Base-by-base conservation (phyloP, 2,797 vertebrate species). In the Muscicapa comitata region DNA sequence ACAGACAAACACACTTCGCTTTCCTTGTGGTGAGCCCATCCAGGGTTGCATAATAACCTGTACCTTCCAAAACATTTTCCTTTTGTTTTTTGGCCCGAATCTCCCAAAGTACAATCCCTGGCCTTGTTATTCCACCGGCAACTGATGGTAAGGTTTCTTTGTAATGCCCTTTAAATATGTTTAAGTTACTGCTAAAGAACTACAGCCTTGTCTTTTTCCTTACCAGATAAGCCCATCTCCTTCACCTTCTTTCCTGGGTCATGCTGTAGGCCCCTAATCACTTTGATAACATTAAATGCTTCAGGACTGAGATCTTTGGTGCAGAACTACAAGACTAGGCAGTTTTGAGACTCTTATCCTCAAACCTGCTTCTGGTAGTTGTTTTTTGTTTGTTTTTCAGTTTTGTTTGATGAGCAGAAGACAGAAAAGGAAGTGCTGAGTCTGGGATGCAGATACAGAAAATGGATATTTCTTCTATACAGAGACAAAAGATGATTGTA, bases 81-180 rank as follows among this genome's bases (percentile, higher is more conserved):
- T 24, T 28, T 48, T 50, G 23, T 47, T 47, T 45, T 45, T 45
- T 45, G 7, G 8, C 31, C 10, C 0, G 0, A 18, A 38, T 65
- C 11, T 67, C 20, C 13, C 3, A 8, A 28, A 13, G 9, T 54
- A 10, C 6, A 58, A 20, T 45, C 20, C 8, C 18, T 29, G 23
- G 12, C 11, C 18, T 75, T 57, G 12, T 16, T 73, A 42, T 21
- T 65, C 8, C 11, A 29, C 6, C 9, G 75, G 16, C 38, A 82
- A 40, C 4, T 53, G 28, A 57, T 38, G 23, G 31, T 42, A 72
- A 57, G 4, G 0, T 9, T 33, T 81, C 19, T 79, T 58, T 37
- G 12, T 29, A 78, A 48, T 28, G 45, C 5, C 16, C 7, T 77
- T 62, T 17, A 79, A 73, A 47, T 68, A 55, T 17, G 71, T 78